Evolutionary conservation across 2,113 vertebrate genomes (phyloP).

Genomic region (Lynx canadensis): DNA sequence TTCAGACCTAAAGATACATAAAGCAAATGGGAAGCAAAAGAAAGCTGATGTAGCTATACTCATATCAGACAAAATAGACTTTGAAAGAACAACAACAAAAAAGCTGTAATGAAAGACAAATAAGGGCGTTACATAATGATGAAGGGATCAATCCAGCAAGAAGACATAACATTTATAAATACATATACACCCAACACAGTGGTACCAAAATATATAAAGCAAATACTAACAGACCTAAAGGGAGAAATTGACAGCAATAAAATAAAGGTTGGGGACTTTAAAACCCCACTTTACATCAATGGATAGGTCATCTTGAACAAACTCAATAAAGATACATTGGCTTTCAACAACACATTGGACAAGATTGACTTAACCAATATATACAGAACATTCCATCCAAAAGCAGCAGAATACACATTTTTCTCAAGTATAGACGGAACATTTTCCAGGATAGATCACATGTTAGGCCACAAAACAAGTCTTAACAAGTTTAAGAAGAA

Average conservation of each 20-base stretch:
- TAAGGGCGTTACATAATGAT: background rate
- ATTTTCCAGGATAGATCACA: background rate
- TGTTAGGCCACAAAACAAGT: background rate
- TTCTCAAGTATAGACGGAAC: background rate
- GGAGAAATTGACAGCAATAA: background rate
- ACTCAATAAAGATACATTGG: background rate
- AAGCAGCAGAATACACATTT: background rate
- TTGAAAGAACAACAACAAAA: no score
- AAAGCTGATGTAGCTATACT: background rate
- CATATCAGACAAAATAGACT: background rate
- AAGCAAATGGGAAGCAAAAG: background rate
- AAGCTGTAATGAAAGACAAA: background rate
- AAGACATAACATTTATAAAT: background rate
- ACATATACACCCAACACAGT: background rate
- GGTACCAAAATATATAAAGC: background rate
- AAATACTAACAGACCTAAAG: background rate
- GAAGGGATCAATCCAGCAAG: no score
- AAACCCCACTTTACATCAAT: background rate
- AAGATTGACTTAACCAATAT: background rate
- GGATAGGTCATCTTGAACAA: background rate
- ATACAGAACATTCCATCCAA: background rate
- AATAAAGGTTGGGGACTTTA: background rate
- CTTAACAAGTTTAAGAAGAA: background rate
- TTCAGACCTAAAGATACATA: background rate
- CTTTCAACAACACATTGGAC: background rate